Evolutionary conservation across 2,797 vertebrate species (phyloP), one percentile per base, ranked within the genome.

Genomic region (Spea hammondii): DNA sequence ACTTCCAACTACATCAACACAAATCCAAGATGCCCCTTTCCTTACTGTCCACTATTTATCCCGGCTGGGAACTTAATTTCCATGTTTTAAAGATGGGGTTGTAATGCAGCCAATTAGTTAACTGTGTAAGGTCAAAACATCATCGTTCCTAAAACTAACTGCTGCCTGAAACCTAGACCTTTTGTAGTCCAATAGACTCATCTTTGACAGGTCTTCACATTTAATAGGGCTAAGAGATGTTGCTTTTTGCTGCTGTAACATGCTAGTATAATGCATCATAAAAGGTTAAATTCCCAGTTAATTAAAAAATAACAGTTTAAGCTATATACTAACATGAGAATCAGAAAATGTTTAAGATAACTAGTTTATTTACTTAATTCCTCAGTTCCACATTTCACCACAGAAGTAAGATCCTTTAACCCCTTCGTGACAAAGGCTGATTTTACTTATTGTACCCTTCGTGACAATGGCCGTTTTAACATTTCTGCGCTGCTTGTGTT

Each of bases 141-240:
- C 51, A 59, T 32, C 14, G 65, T 45, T 13, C 67, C 65, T 45
- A 32, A 32, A 2, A 32, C 32, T 32, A 64, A 45, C 13, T 65
- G 46, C 62, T 47, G 32, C 46, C 47, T 77, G 67, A 77, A 51
- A 77, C 62, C 46, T 45, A 77, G 75, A 70, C 66, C 49, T 10
- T 57, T 70, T 70, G 76, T 70, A 47, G 70, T 70, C 48, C 67
- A 64, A 70, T 70, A 53, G 57, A 14, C 14, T 77, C 59, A 53
- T 77, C 59, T 77, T 77, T 77, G 76, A 76, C 76, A 77, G 60
- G 76, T 5, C 55, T 70, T 77, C 76, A 77, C 45, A 77, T 62
- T 77, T 77, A 77, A 77, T 77, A 77, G 53, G 74, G 54, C 17
- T 69, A 49, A 32, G 66, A 69, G 45, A 77, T 68, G 53, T 59